Evolutionary conservation across 1,140 invertebrate species (phyloP), one percentile per base, ranked within the genome.

Genomic region (Nymphalis io): DNA sequence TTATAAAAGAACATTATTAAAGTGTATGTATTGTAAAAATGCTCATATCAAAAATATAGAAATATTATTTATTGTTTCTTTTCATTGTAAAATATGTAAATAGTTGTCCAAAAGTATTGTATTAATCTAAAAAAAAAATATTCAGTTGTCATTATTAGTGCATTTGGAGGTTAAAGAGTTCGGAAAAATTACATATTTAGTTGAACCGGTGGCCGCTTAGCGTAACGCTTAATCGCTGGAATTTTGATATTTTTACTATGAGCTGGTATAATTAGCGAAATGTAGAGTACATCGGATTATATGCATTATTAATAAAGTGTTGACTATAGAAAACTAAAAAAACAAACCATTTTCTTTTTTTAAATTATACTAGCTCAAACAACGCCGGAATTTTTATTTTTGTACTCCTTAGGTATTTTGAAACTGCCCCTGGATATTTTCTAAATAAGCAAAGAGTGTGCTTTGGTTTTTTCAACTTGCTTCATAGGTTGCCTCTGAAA

Each of bases 71-170:
- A 86, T 70, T 78, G 76, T 87, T 87, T 85, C 83, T 82, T 87
- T 84, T 71, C 81, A 74, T 86, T 90, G 88, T 90, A 90, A 83
- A 83, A 90, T 86, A 90, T 90, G 88, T 90, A 90, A 85, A 90
- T 90, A 90, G 75, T 82, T 81, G 78, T 79, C 78, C 82, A 83
- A 81, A 77, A 74, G 79, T 81, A 75, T 78, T 80, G 18, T 53
- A 53, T 21, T 53, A 53, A 53, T 53, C 48, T 6, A 21, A 21
- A 18, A 18, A 48, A 48, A 10, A 21, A 12, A n/a, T 11, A 21
- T 21, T 21, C 18, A 53, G 11, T n/a, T 67, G 69, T 72, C 51
- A 38, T 65, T 61, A 33, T 57, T 61, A 61, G 58, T 66, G 70
- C 59, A 58, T 68, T 73, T 64, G 53, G 46, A 58, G 42, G 59